Percentiles rank a stretch among this genome's conserved stretches.
Conservation (phyloP, 2,888 invertebrate genomes). For the Erebia epiphron region DNA sequence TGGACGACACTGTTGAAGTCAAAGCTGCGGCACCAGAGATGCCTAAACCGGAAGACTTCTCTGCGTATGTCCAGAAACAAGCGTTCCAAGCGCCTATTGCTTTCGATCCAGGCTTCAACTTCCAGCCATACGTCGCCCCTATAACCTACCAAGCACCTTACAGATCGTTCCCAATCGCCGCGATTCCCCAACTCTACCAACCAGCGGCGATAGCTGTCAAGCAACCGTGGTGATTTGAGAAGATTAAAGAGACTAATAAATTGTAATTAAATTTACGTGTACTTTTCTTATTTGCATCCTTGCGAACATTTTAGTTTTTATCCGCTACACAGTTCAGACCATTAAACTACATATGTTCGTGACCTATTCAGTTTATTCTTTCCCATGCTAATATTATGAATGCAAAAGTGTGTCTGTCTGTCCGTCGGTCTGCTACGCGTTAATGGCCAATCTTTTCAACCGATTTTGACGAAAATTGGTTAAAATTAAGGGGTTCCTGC, state of each 20-base stretch:
- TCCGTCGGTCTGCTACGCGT: no score
- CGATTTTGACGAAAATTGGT: no score
- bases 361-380: no score
- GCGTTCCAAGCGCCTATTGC: constrained; percentile 33
- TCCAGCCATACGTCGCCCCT: constrained; percentile 38
- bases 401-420: no score
- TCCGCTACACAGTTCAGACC: no score
- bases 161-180: constrained; percentile 31
- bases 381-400: no score
- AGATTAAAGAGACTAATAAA: constrained; percentile 23
- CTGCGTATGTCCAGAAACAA: constrained; percentile 29
- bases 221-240: constrained; percentile 33
- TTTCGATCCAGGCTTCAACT: constrained; percentile 31
- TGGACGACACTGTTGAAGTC: constrained; percentile 25
- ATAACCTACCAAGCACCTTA: constrained; percentile 40
- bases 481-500: no score
- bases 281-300: neutral
- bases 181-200: constrained; percentile 23
- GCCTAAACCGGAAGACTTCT: constrained; percentile 25
- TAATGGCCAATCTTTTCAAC: no score
- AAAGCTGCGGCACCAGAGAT: constrained; percentile 35
- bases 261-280: constrained; percentile 20
- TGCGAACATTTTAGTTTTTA: no score
- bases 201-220: constrained; percentile 31
- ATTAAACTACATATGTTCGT: no score